Conservation (phyloP, 2,797 vertebrate genomes). For the Onychomys arenicola region DNA sequence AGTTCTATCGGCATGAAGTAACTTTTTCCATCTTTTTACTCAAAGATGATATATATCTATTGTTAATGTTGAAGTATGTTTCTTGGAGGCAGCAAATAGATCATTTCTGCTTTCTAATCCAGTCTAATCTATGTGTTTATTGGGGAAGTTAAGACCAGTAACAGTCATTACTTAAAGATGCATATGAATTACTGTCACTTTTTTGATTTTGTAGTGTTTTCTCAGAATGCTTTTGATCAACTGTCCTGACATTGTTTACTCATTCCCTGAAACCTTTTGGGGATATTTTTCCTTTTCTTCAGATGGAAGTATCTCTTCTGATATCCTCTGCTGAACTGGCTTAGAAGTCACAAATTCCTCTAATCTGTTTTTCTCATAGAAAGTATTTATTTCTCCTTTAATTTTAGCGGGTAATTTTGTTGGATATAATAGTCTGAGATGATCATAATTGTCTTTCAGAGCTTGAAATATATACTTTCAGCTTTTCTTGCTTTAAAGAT, state of each 20-base stretch:
- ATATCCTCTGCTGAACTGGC: background rate
- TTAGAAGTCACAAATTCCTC: background rate
- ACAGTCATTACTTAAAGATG: background rate
- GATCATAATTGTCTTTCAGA: background rate
- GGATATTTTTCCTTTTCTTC: background rate
- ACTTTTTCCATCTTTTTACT: background rate
- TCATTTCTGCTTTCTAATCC: background rate
- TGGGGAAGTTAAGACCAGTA: background rate
- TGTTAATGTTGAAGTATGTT: background rate
- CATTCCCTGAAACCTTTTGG: background rate
- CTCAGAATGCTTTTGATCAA: background rate
- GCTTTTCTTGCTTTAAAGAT: background rate
- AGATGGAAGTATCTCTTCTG: background rate
- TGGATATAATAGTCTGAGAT: background rate
- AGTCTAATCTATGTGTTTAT: background rate
- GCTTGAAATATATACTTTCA: background rate
- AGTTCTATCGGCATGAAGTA: background rate
- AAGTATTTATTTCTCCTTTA: background rate
- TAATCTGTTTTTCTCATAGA: background rate
- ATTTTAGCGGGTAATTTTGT: background rate
- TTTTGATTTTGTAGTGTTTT: background rate
- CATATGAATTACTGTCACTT: background rate
- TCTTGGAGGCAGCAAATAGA: background rate
- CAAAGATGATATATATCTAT: background rate
- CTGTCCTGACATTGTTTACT: background rate